Base-by-base conservation (phyloP, 2,113 vertebrate species). In the Scopus umbretta region DNA sequence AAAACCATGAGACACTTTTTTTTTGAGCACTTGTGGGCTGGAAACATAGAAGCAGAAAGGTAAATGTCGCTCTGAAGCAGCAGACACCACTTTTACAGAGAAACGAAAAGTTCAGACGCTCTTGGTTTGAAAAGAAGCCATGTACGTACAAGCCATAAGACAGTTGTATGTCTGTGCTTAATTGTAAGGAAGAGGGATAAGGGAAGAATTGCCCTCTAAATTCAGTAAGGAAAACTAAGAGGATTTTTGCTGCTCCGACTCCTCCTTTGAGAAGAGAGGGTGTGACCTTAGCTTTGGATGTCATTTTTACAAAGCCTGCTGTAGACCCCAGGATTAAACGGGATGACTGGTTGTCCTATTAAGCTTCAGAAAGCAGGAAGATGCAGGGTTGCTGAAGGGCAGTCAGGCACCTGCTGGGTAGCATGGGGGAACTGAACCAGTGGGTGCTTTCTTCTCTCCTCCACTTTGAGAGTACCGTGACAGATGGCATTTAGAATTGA, bases 401-500 rank as follows among this genome's bases (percentile, higher is more conserved):
- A 95, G 84, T 84, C 76, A 91, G 78, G 56, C 87, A 96, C 91
- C 91, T 94, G 93, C 47, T 0, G 2, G 61, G 67, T 86, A 81
- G 34, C 1, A 6, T 79, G 74, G 36, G 86, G 68, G 84, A 95
- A 68, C 30, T 80, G 74, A 96, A 91, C 66, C 74, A 81, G 90
- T 87, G 93, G 80, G 78, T 95, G 70, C 81, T 93, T 90, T 95
- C 80, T 94, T 93, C 84, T 96, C 84, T 96, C 68, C 75, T 90
- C 27, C 62, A n/a, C 81, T 94, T 70, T 32, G 87, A 89, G 36
- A 49, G 7, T 67, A 68, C 78, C 72, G 87, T 94, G 94, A 86
- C 95, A 96, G 95, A 97, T 96, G 94, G 96, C 86, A 94, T 79
- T 94, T 95, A 92, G 78, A 91, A 95, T 26, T 97, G 94, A 95